Evolutionary conservation across 2,113 vertebrate genomes (phyloP).

Genomic region (human): DNA sequence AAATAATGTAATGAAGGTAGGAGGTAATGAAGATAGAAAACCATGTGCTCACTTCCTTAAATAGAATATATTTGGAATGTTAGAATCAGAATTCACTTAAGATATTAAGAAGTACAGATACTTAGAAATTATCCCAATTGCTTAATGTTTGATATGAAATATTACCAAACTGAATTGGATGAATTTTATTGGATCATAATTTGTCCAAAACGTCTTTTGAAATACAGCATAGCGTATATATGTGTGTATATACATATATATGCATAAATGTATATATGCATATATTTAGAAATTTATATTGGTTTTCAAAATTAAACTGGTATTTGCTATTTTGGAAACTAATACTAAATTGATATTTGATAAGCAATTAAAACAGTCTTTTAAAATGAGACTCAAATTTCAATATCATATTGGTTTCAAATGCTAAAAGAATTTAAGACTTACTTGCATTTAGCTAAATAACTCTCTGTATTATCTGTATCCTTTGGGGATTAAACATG

Average conservation of each 20-base stretch:
- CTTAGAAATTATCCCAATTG: background rate
- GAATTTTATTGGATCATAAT: background rate
- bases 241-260: background rate
- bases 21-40: background rate
- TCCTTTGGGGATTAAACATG: constrained; percentile 60
- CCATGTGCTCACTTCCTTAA: background rate
- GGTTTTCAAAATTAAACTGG: constrained; percentile 18
- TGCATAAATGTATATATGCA: background rate
- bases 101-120: background rate
- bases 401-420: constrained; percentile 42
- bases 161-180: background rate
- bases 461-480: background rate
- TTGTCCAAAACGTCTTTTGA: background rate
- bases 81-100: background rate
- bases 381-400: constrained; percentile 52
- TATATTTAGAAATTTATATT: background rate
- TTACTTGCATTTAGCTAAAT: constrained; percentile 64
- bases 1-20: background rate
- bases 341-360: constrained; percentile 56
- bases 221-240: background rate
- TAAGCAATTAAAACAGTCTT: constrained; percentile 41
- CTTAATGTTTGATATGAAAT: background rate
- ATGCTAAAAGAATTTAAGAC: constrained; percentile 38
- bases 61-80: background rate
- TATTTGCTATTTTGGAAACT: constrained; percentile 52